Base-by-base conservation (phyloP, 2,113 vertebrate species). In the Anguilla japonica region DNA sequence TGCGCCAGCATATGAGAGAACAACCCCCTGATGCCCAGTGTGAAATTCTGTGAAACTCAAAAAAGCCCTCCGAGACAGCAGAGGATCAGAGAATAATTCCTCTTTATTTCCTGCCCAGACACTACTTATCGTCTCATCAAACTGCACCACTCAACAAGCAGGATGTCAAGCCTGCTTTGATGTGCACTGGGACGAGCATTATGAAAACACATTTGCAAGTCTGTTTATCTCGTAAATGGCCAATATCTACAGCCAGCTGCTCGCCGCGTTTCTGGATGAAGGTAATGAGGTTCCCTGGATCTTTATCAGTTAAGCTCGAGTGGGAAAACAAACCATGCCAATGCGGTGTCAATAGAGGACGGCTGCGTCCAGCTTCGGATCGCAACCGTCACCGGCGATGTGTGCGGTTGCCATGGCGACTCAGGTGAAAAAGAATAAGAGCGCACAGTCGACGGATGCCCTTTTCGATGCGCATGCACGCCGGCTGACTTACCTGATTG, bases 81-180 rank as follows among this genome's bases (percentile, higher is more conserved):
- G n/a, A n/a, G 7, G 26, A 75, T 9, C n/a, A 75, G 71, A 34
- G 26, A 75, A 75, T 75, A 75, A 75, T 75, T 75, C 71, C 13
- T 22, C 71, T 75, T 75, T 75, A 75, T 75, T 75, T 75, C 26
- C n/a, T 75, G n/a, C 71, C 71, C 71, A 75, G 71, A 75, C 71
- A 75, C 60, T 67, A 67, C 60, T 67, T 75, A 75, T 75, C 71
- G 9, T 34, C 71, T 34, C 71, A 75, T 34, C 22, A 34, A 34
- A 29, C 71, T 29, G 71, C 60, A 75, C 26, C 71, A 75, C 71
- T 75, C 6, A 75, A 75, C 34, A 13, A 34, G 9, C n/a, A 34
- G 71, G 71, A 34, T 75, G 71, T 75, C n/a, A 75, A 34, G 71
- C 26, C 20, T 75, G 26, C 71, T 75, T 34, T 75, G 29, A 34